phyloP scores from a whole-genome alignment of 2,888 invertebrate species.

The Meta bourneti region DNA sequence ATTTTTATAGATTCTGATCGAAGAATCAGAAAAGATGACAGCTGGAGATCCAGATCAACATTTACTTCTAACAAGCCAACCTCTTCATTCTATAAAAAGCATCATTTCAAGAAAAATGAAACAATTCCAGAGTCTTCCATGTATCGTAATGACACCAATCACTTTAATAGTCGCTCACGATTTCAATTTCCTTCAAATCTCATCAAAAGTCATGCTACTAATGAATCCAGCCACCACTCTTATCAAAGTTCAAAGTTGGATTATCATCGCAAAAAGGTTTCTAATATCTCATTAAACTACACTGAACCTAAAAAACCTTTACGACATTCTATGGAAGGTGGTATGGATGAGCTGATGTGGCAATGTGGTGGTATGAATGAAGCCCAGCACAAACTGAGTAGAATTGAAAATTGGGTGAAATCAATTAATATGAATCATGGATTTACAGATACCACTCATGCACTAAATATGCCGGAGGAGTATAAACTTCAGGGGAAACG shows the following conservation, averaged over 20 bases:
- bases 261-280: conserved; percentile 3
- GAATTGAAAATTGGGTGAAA: conserved; percentile 62
- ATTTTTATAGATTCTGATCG: conserved; percentile 24
- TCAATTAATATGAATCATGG: conserved; percentile 4
- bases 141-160: neutral
- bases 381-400: conserved; percentile 25
- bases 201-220: neutral
- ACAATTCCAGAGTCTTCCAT: neutral
- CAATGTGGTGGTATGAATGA: conserved; percentile 7
- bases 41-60: conserved; percentile 5
- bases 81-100: neutral
- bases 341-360: conserved; percentile 22
- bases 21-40: conserved; percentile 17
- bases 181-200: neutral
- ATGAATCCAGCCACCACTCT: neutral
- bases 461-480: neutral
- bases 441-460: neutral
- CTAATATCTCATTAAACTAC: neutral
- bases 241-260: conserved; percentile 14
- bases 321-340: neutral
- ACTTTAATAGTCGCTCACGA: neutral
- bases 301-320: conserved; percentile 8
- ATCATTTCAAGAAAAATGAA: neutral
- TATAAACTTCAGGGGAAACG: neutral
- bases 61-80: neutral